Base-by-base conservation (phyloP, 23 tunicate genomes). In the Styela plicata region DNA sequence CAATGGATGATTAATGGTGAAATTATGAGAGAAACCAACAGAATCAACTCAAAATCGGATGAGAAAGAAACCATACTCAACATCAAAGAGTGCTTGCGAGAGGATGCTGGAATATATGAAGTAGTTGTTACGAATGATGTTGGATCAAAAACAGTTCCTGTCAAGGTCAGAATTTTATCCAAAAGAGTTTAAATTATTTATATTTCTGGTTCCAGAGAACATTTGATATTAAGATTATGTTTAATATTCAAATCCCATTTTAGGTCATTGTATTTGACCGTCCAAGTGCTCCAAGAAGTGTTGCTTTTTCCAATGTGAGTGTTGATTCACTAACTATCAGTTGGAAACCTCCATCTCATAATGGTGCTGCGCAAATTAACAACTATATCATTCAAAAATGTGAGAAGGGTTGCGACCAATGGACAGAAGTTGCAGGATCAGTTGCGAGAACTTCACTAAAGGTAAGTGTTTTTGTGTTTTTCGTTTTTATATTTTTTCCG, bases 301-400 rank as follows among this genome's bases (percentile, higher is more conserved):
- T 95, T 31, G 85, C 79, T 75, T 95, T 95, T 80, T 61, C 85
- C 22, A 82, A 90, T 29, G 89, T 95, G 0, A 83, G 89, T 37
- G 86, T 88, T 32, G 96, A 95, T 63, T 90, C 96, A 3, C 63
- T 95, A 30, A 78, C 77, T 24, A 30, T 95, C 66, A 74, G 83
- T 30, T 95, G 99, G 99, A 86, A 85, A 21, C 86, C 91, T 0
- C 99, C 99, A 69, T 85, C 85, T 27, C 84, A 90, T 25, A 92
- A 95, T 63, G 99, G 99, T 3, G 92, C 95, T 17, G 86, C 99
- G 37, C 85, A 87, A 10, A 82, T 95, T 7, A 90, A 84, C 84
- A 95, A 95, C 57, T 95, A 95, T 82, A 74, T 85, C 61, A 89
- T 95, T 24, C 92, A 90, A 63, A 90, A 91, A 89, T 80, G 89